Conservation (phyloP, 1,140 invertebrate species). For the Drosophila oshimai region DNA sequence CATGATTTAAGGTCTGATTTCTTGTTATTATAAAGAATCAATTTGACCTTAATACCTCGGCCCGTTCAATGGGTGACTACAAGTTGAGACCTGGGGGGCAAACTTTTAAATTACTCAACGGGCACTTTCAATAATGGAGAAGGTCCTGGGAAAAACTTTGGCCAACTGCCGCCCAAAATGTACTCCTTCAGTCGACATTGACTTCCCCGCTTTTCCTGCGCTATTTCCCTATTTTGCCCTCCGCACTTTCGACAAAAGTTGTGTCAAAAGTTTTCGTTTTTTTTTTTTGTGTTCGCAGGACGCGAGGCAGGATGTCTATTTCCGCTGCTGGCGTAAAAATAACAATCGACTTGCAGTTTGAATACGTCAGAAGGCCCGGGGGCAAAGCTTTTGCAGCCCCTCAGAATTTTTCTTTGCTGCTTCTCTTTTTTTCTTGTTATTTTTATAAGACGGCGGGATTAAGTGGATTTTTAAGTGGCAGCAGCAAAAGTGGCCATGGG, state of each 20-base stretch:
- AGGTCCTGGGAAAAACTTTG: conserved; percentile 49
- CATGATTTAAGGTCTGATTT: conserved; percentile 58
- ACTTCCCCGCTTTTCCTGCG: conserved; percentile 19
- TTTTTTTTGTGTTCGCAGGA: conserved; percentile 10
- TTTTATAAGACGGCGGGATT: conserved; percentile 61
- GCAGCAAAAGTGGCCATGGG: conserved; percentile 75
- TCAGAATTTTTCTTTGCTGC: conserved; percentile 5
- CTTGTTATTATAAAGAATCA: conserved; percentile 66
- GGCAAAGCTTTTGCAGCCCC: conserved; percentile 3
- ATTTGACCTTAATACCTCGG: conserved; percentile 64
- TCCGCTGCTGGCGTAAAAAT: conserved; percentile 74
- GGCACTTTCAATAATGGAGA: conserved; percentile 71
- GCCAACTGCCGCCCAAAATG: conserved; percentile 46
- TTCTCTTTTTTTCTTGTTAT: conserved; percentile 37
- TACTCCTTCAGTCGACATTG: conserved; percentile 47
- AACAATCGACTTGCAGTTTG: conserved; percentile 80
- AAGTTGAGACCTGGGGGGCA: conserved; percentile 35
- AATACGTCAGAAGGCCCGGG: conserved; percentile 54
- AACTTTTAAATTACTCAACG: conserved; percentile 78
- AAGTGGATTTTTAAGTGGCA: conserved; percentile 80
- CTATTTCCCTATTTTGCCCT: conserved; percentile 13
- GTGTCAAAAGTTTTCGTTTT: conserved; percentile 61
- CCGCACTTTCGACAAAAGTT: conserved; percentile 56
- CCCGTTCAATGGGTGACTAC: conserved; percentile 27
- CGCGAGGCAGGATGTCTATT: conserved; percentile 57